These are phyloP conservation scores for Gymnothorax reevesii DNA, from an alignment of 2,797 vertebrate genomes.

Conservation along the genomic window DNA sequence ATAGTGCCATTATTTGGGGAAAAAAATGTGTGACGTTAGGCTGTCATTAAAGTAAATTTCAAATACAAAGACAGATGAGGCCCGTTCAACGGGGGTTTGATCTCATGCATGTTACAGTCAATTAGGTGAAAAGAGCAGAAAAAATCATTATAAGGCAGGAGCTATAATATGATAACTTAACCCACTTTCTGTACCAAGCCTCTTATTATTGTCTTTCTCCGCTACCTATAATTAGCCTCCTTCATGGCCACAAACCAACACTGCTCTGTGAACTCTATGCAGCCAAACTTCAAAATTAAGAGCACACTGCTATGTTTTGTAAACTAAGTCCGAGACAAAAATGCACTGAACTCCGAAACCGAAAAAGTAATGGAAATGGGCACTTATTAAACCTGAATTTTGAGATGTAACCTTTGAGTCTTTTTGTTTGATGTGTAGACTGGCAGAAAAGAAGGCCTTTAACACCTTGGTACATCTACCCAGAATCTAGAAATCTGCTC, in stretches of 20 bases:
- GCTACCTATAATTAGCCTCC: not conserved
- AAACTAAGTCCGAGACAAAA: not conserved
- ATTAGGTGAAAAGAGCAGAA: constrained; percentile 15
- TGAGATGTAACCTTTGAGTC: not conserved
- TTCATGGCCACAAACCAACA: not conserved
- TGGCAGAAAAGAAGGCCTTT: not conserved
- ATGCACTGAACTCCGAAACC: not conserved
- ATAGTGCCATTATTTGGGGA: constrained; percentile 2
- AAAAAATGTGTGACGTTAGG: not conserved
- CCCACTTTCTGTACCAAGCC: not conserved
- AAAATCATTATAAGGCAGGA: constrained; percentile 4
- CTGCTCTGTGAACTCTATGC: too few relatives aligned
- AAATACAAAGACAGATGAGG: constrained; percentile 15
- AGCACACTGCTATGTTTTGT: not conserved
- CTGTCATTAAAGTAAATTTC: constrained; percentile 1
- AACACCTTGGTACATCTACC: not conserved
- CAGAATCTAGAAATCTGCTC: not conserved
- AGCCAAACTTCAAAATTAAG: not conserved
- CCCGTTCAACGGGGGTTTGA: not conserved
- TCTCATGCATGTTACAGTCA: not conserved
- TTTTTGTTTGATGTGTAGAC: not conserved
- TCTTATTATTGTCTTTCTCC: not conserved
- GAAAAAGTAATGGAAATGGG: not conserved
- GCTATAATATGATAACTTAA: constrained; percentile 25
- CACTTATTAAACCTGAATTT: not conserved